Evolutionary conservation across 2,113 vertebrate genomes (phyloP), one percentile per base, ranked within the genome.

Genomic region (Petaurus breviceps): DNA sequence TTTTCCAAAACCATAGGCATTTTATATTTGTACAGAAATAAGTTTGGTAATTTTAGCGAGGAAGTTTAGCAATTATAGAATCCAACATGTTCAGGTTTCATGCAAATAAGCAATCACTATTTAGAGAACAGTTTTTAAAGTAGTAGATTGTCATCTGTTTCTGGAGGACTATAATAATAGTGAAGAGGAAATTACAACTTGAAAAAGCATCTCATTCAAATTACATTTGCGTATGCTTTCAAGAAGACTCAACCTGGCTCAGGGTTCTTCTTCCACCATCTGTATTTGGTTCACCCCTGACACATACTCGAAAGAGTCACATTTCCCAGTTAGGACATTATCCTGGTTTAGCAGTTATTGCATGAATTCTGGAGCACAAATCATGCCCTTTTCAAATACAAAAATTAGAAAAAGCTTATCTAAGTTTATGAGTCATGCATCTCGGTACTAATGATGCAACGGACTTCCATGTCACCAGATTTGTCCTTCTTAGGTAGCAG

Each of bases 51-150:
- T 94, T 98, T 98, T 94, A 97, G 90, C 90, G 23, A 94, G 89
- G 23, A 3, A 12, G 93, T 96, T 96, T 3, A 31, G 22, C 84
- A 97, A 90, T 98, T 98, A 96, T 26, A 51, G 1, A 28, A 97
- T 95, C 77, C 31, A 94, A 6, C 92, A 31, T 61, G 89, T 92
- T 97, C 96, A 96, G 93, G 50, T 97, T 96, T 96, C 51, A 94
- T 97, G 53, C 53, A 98, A 98, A 98, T 96, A 98, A 97, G 57
- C 61, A 95, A 92, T 97, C 95, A 92, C 61, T 97, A 55, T 93
- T 97, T 97, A 96, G 46, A 97, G 10, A 97, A 92, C 91, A 53
- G 25, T 94, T 95, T 97, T 95, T 28, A 91, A 96, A 61, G 24
- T 93, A 52, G 55, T 90, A 68, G 49, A 52, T 91, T 97, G 51